Base-by-base conservation (phyloP, 92 coral and sea anemone genomes). In the Phenganax subtilis region DNA sequence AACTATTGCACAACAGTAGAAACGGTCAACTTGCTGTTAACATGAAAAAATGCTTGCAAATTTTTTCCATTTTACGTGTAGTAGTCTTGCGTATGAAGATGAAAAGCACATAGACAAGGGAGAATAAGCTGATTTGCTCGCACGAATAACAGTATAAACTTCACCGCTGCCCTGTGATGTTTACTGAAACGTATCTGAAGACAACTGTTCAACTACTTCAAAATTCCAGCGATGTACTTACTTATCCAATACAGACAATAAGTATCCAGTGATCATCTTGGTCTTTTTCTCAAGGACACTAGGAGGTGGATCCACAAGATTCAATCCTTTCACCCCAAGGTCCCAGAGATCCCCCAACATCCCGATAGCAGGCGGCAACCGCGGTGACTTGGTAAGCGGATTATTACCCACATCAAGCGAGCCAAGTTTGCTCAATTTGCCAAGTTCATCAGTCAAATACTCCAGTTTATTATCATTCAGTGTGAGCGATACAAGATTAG, bases 261-360 rank as follows among this genome's bases (percentile, higher is more conserved):
- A 84, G 81, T 96, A 96, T 62, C 99, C 97, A 12, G 93, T 93
- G 76, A 96, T 87, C 16, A 91, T 97, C 84, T 92, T 92, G 9
- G 99, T 96, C 88, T 90, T 90, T 80, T 90, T 92, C 75, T 96
- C 99, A 78, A 96, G 71, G 64, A 96, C 99, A 83, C 92, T 96
- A 20, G 96, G 93, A n/a, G 93, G 97, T 10, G 93, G 93, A 69
- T 96, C 96, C 75, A 87, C 91, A 17, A 96, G 87, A 28, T 81
- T 91, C 11, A 96, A 80, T 3, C 97, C 99, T 67, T 90, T 90
- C 68, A 90, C 88, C 81, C 92, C 93, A 20, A 96, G 87, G 63
- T 96, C 99, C 99, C 99, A 96, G 57, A 96, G 82, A 70, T 96
- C 99, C 3, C 93, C 88, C 37, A 96, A 83, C 84, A 96, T 84